Base-by-base conservation (phyloP, 2,888 invertebrate genomes). In the Gymnoscelis rufifasciata region DNA sequence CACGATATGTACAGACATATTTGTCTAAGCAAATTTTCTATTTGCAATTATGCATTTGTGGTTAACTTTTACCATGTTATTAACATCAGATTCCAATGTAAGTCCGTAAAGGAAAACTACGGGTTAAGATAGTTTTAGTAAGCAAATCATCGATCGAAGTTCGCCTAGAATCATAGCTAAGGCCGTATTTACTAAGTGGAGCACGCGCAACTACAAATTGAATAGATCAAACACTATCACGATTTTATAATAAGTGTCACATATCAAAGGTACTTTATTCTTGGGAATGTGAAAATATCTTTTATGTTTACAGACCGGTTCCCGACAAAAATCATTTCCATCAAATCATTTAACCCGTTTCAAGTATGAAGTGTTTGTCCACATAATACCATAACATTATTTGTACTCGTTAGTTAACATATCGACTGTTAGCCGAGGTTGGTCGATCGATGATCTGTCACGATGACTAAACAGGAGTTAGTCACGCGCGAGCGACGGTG, bases 401-500 rank as follows among this genome's bases (percentile, higher is more conserved):
- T 66, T 68, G 64, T 68, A 67, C 64, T 66, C 62, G 57, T 56
- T 52, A 54, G 43, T 52, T 51, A 35, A 15, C 50, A 49, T 47
- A 19, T 11, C 39, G 39, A 43, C 46, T 30, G 46, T 43, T 40
- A 55, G 57, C 43, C 55, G 55, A 47, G 50, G 56, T 43, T 47
- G 38, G 48, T 59, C 60, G 62, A 59, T 59, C 61, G 65, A 60
- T 58, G 64, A 59, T 48, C 55, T 54, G 58, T 54, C 54, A 57
- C 51, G 59, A 53, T 46, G 56, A 47, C 57, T 59, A 46, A 59
- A 47, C 57, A 57, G 55, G 55, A 59, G 78, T 83, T 83, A 84
- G 83, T 83, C 75, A 81, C 83, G 74, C 66, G 65, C 62, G 62
- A 69, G 10, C 68, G 62, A 72, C 81, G 83, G 82, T 79, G 83